Evolutionary conservation across 2,888 invertebrate genomes (phyloP).

Genomic region (Cyrtodaria siliqua): DNA sequence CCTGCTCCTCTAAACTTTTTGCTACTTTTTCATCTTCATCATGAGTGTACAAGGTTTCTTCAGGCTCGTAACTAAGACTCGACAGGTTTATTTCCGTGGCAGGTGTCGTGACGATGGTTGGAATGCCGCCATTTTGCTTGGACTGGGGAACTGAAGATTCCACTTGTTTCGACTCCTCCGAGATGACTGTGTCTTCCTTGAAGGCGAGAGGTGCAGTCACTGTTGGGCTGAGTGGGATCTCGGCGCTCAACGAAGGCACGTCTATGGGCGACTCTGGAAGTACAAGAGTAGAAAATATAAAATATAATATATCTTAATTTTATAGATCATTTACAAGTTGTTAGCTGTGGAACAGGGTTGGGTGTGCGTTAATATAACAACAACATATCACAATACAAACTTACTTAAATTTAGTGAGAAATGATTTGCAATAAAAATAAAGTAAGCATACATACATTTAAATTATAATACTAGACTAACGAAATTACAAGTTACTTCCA

Average conservation of each 20-base stretch:
- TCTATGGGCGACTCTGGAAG: constrained; percentile 73
- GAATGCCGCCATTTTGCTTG: constrained; percentile 69
- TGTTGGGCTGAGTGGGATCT: constrained; percentile 60
- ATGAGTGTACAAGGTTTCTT: constrained; percentile 67
- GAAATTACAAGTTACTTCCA: too few species aligned
- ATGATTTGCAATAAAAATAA: too few species aligned
- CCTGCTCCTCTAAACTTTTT: constrained; percentile 79
- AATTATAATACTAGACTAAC: too few species aligned
- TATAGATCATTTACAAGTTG: too few species aligned
- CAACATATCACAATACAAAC: too few species aligned
- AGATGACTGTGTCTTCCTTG: constrained; percentile 49
- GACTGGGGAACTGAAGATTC: constrained; percentile 30
- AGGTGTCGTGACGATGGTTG: constrained; percentile 58
- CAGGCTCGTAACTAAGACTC: constrained; percentile 68
- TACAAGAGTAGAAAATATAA: background rate
- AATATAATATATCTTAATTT: too few species aligned
- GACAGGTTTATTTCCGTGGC: constrained; percentile 30
- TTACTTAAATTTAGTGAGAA: too few species aligned
- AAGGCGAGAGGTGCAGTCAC: constrained; percentile 67
- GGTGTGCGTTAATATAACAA: too few species aligned
- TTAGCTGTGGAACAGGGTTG: too few species aligned
- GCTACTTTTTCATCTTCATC: constrained; percentile 66
- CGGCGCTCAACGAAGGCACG: constrained; percentile 50
- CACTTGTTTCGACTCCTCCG: constrained; percentile 55
- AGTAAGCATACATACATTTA: too few species aligned